A percentile compares a stretch with the other conserved stretches of the same genome.
phyloP scores from a whole-genome alignment of 2,797 vertebrate genomes.

The Pangasius sanitwongsei region DNA sequence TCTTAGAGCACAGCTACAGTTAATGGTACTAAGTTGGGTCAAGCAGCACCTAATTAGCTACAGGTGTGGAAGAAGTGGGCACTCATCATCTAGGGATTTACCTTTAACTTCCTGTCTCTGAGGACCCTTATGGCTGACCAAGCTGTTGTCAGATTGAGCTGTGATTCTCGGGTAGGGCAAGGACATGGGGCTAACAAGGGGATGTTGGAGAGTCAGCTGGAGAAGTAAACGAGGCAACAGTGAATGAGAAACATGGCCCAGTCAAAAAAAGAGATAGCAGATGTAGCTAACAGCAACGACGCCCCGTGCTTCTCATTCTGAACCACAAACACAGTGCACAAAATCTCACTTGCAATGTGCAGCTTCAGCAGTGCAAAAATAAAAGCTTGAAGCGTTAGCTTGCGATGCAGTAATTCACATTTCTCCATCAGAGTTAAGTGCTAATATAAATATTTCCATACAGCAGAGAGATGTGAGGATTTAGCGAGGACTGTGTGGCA shows the following conservation, averaged over 20 bases:
- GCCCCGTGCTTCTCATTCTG: neutral
- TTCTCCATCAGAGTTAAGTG: slow-evolving; percentile 77
- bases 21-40: slow-evolving; percentile 51
- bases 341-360: slow-evolving; percentile 34
- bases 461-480: slow-evolving; percentile 70
- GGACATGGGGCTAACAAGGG: slow-evolving; percentile 50
- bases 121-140: slow-evolving; percentile 73
- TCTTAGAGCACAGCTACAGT: neutral
- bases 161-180: slow-evolving; percentile 70
- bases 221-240: slow-evolving; percentile 7
- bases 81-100: slow-evolving; percentile 71
- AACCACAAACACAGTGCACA: slow-evolving; percentile 22
- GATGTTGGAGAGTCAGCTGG: slow-evolving; percentile 55
- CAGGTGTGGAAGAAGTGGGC: slow-evolving; percentile 61
- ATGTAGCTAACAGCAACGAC: slow-evolving; percentile 16
- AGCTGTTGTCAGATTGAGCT: slow-evolving; percentile 70
- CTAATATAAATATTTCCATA: slow-evolving; percentile 79
- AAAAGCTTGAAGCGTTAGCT: slow-evolving; percentile 58
- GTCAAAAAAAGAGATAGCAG: slow-evolving; percentile 46
- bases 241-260: slow-evolving; percentile 30
- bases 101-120: slow-evolving; percentile 75
- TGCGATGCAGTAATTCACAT: slow-evolving; percentile 67
- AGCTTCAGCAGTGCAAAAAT: slow-evolving; percentile 40
- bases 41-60: slow-evolving; percentile 76
- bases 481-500: slow-evolving; percentile 69